These are phyloP conservation scores for Pyrocoelia pectoralis DNA, from an alignment of 2,888 invertebrate genomes.

Conservation along the genomic window DNA sequence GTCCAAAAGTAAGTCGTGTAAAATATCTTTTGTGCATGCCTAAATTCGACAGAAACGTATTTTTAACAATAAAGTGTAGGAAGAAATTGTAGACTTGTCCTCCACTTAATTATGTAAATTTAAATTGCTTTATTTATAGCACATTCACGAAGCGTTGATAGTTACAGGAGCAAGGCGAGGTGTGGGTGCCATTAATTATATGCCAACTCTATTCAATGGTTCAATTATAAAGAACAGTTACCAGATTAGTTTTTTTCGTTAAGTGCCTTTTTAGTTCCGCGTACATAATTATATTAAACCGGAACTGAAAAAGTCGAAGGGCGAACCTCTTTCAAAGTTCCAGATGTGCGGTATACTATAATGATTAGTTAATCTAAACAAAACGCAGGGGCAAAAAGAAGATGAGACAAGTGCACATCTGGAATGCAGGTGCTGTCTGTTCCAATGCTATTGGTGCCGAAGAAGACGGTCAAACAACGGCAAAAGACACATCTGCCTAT, in stretches of 20 bases:
- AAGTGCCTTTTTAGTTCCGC: neutral
- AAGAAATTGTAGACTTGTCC: neutral
- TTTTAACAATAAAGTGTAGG: slow-evolving; percentile 3
- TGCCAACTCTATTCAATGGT: neutral
- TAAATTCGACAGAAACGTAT: neutral
- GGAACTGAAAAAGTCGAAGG: slow-evolving; percentile 24
- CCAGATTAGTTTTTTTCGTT: neutral
- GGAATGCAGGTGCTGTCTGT: slow-evolving; percentile 34
- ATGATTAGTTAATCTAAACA: slow-evolving; percentile 40
- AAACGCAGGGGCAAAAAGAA: slow-evolving; percentile 23
- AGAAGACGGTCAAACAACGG: slow-evolving; percentile 35
- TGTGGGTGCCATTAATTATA: neutral
- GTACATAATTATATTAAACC: slow-evolving; percentile 11
- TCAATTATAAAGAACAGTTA: neutral
- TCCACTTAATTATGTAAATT: slow-evolving; percentile 6
- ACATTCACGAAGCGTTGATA: neutral
- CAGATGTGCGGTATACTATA: slow-evolving; percentile 34
- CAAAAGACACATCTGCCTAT: slow-evolving; percentile 33
- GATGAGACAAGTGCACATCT: slow-evolving; percentile 41
- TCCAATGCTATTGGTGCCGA: slow-evolving; percentile 21
- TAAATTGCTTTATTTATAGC: slow-evolving; percentile 4
- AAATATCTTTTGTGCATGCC: neutral
- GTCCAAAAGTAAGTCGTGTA: neutral
- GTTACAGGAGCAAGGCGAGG: neutral
- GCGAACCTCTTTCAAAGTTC: slow-evolving; percentile 18